Percentiles rank a stretch among this genome's conserved stretches.
Evolutionary conservation across 2,797 vertebrate genomes (phyloP).

Genomic region (Chelon auratus): DNA sequence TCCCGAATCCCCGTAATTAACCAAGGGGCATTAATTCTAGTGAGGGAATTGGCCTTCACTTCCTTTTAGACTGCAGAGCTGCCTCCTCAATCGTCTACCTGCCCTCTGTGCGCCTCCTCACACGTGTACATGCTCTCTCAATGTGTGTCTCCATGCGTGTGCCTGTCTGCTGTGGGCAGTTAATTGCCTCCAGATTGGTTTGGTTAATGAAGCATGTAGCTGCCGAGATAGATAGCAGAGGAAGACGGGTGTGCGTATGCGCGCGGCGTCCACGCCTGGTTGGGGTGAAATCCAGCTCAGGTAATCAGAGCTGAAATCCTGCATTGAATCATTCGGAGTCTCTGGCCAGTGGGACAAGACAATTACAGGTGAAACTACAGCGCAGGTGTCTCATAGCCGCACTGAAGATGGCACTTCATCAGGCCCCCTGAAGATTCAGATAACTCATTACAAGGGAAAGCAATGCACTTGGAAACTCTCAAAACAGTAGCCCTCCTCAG

Average conservation of each 20-base stretch:
- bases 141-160: conserved; percentile 43
- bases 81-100: conserved; percentile 56
- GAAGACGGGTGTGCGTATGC: conserved; percentile 44
- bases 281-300: conserved; percentile 66
- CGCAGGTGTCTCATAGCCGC: conserved; percentile 45
- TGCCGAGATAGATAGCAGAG: conserved; percentile 67
- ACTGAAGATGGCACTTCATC: conserved; percentile 53
- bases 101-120: conserved; percentile 37
- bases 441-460: conserved; percentile 36
- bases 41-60: conserved; percentile 54
- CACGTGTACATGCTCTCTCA: conserved; percentile 42
- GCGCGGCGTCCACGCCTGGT: conserved; percentile 32
- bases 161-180: conserved; percentile 71
- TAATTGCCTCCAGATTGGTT: conserved; percentile 87
- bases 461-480: conserved; percentile 21
- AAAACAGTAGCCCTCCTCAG: neutral
- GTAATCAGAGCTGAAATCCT: conserved; percentile 78
- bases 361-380: conserved; percentile 71
- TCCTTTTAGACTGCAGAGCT: conserved; percentile 47
- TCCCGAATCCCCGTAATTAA: conserved; percentile 70
- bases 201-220: conserved; percentile 84
- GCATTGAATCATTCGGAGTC: conserved; percentile 69
- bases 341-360: conserved; percentile 61
- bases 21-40: conserved; percentile 62
- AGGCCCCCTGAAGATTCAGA: conserved; percentile 45